A percentile compares a stretch with the other conserved stretches of the same genome.
Evolutionary conservation across 2,888 invertebrate species (phyloP).

Genomic region (Abscondita cerata): DNA sequence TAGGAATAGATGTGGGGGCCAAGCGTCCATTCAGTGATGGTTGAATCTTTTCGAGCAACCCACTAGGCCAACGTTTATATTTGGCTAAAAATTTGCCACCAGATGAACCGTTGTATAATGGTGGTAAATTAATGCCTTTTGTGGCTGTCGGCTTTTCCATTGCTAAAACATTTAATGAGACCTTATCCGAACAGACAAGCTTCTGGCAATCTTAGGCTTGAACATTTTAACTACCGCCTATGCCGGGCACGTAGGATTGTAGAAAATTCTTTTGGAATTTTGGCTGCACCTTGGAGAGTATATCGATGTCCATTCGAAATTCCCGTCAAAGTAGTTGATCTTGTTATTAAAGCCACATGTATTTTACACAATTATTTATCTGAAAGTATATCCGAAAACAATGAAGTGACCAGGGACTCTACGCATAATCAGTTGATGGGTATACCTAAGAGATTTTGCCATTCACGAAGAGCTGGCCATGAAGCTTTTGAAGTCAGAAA

Average conservation of each 20-base stretch:
- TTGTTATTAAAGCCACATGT: not conserved
- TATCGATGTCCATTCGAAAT: no score
- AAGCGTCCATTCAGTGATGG: not conserved
- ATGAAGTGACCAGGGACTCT: no score
- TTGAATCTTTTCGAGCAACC: not conserved
- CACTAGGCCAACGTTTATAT: not conserved
- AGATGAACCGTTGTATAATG: not conserved
- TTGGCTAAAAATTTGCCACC: not conserved
- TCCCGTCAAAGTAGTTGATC: not conserved
- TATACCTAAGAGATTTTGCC: not conserved
- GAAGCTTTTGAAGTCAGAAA: not conserved
- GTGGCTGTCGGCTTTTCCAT: no score
- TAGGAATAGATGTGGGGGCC: no score
- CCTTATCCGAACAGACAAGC: not conserved
- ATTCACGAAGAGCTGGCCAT: not conserved
- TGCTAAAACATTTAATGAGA: not conserved
- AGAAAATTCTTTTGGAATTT: not conserved
- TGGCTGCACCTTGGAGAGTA: no score
- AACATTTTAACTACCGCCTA: no score
- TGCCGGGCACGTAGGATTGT: not conserved
- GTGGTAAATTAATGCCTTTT: no score
- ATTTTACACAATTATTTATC: not conserved
- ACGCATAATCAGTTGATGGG: no score
- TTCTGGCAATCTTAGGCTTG: not conserved
- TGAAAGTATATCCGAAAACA: no score